Base-by-base conservation (phyloP, 1,140 invertebrate genomes). In the Neodiprion pinetum region DNA sequence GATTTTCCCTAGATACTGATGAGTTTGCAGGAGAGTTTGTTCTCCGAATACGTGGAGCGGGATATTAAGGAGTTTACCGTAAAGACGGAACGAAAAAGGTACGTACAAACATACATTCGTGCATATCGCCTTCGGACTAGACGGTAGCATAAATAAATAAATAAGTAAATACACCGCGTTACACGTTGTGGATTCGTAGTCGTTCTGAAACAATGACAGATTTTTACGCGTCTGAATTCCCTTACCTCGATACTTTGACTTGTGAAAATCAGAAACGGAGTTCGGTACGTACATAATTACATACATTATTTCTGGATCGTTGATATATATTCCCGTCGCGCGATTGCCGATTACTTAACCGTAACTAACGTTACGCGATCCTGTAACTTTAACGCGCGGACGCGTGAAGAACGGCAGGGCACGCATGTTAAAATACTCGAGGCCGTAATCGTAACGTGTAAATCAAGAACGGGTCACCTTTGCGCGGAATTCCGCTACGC, bases 21-120 rank as follows among this genome's bases (percentile, higher is more conserved):
- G 86, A 87, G 76, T 81, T 76, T 87, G 21, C 84, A 85, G 67
- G 84, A 87, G 66, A 82, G 77, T 72, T 79, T 85, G 8, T 88
- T 87, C 75, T 71, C 76, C 53, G 85, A 86, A 23, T 81, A 88
- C 77, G 85, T 84, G 76, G 85, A 87, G 79, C 76, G 86, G 76
- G 86, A 88, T 77, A 72, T 88, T 78, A 80, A 69, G 67, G 28
- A 81, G 12, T 88, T 88, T 74, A 74, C 79, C 28, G 81, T 80
- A 67, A 78, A 81, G 70, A 75, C 80, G 21, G 81, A 71, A 72
- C 82, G 78, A 48, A 88, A 84, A 73, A 87, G 87, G 87, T 88
- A 82, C 49, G 79, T 9, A 40, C n/a, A 75, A 53, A 28, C 53
- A 40, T 5, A 40, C 28, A 40, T 40, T 40, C 28, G 28, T 40